Base-by-base conservation (phyloP, 2,797 vertebrate species). In the Eutrigla gurnardus region DNA sequence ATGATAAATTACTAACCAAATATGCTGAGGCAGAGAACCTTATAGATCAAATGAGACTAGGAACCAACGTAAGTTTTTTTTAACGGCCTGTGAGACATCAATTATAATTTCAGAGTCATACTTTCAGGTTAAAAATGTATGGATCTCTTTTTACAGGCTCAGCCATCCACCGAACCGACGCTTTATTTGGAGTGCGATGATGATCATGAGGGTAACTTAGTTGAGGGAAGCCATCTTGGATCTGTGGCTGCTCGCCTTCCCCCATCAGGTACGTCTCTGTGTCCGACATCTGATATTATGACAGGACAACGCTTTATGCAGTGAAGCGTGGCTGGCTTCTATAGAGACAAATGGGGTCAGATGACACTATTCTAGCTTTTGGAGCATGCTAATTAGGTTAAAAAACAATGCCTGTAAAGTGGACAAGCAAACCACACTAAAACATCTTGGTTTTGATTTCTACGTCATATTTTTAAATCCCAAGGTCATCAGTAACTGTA, bases 1-100 rank as follows among this genome's bases (percentile, higher is more conserved):
- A 95, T 92, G 91, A 94, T 82, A 90, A 93, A 83, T 61, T 95
- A 73, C 81, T 95, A 1, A 89, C 91, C 65, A 93, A 90, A 88
- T 93, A 93, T 78, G 89, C 90, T n/a, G 89, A 92, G 36, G 88
- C 92, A 52, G 93, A 94, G 60, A 94, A 91, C 68, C 77, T 89
- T n/a, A 93, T 93, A 39, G 90, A 94, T 80, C 83, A 92, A 85
- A 89, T 93, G 83, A 93, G 89, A 85, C 36, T 88, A 18, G 89
- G 85, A 75, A 83, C 65, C 72, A 87, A 84, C n/a, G 93, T 95
- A 86, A 90, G 86, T 84, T 35, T 47, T 14, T 12, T 57, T 67
- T 25, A 7, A 47, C 3, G 12, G 15, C 3, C 8, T 55, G 15
- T n/a, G 6, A 50, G 52, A 70, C 36, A 50, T 67, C 10, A n/a